Conservation (phyloP, 2,888 invertebrate species). For the Vanessa cardui region DNA sequence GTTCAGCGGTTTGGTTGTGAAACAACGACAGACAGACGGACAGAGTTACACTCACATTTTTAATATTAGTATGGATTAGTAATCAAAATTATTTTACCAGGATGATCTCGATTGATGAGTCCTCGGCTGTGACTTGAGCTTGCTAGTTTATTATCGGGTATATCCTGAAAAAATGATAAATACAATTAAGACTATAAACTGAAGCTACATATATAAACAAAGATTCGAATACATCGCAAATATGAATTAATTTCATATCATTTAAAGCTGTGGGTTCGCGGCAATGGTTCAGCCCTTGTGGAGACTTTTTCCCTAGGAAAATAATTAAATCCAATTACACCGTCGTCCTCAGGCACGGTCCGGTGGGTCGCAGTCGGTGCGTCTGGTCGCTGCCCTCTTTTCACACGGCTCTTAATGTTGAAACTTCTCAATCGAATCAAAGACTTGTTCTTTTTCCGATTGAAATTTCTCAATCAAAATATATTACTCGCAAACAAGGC, state of each 20-base stretch:
- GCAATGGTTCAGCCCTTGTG: slow-evolving; percentile 20
- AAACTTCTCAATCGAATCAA: slow-evolving; percentile 35
- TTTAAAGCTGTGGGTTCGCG: not conserved
- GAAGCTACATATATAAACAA: not conserved
- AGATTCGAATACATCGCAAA: not conserved
- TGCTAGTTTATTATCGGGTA: slow-evolving; percentile 63
- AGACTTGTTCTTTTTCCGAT: slow-evolving; percentile 19
- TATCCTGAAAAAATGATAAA: slow-evolving; percentile 55
- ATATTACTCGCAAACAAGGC: not conserved
- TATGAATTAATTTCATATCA: not conserved
- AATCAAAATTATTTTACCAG: slow-evolving; percentile 48
- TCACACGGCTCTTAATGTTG: slow-evolving; percentile 62
- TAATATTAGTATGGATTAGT: too few relatives aligned
- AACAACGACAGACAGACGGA: too few relatives aligned
- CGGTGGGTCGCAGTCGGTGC: slow-evolving; percentile 52
- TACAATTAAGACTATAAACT: not conserved
- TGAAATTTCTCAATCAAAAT: slow-evolving; percentile 7
- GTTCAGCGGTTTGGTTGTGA: too few relatives aligned
- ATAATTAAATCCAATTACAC: slow-evolving; percentile 42
- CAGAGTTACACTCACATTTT: too few relatives aligned
- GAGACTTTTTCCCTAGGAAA: slow-evolving; percentile 35
- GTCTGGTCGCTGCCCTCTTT: slow-evolving; percentile 59
- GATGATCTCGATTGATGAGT: slow-evolving; percentile 60
- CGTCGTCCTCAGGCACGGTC: slow-evolving; percentile 49
- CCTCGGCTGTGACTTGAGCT: slow-evolving; percentile 66